These are phyloP conservation scores for Cathartes aura DNA, from an alignment of 2,113 vertebrate genomes.

Conservation along the genomic window DNA sequence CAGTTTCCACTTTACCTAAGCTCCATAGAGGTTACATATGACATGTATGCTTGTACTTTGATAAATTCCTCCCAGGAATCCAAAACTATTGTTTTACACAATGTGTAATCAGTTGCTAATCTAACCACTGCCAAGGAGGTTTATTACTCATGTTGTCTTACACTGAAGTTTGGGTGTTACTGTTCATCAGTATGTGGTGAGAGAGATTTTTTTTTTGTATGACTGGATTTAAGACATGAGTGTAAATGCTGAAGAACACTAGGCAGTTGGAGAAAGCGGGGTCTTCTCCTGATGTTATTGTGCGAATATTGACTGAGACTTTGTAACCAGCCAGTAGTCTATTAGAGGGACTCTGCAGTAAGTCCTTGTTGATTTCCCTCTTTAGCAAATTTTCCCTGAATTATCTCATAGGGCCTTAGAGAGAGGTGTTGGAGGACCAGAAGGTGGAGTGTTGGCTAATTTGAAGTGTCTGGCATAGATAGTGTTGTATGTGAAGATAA, in stretches of 20 bases:
- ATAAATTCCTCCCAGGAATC: not conserved
- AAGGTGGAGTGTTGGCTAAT: not conserved
- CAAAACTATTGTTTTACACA: not conserved
- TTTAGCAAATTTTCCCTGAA: not conserved
- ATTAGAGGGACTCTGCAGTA: not conserved
- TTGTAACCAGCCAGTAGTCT: not conserved
- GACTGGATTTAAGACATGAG: not conserved
- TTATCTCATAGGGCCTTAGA: not conserved
- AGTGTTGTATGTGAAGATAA: not conserved
- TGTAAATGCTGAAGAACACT: not conserved
- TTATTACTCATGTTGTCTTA: rapidly evolving
- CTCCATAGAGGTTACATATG: not conserved
- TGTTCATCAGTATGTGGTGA: not conserved
- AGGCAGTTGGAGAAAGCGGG: not conserved
- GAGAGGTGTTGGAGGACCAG: not conserved
- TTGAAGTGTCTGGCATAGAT: not conserved
- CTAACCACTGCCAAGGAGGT: not conserved
- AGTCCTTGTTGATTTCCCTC: not conserved
- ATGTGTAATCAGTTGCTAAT: not conserved
- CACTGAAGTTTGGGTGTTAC: not conserved
- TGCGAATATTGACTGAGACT: not conserved
- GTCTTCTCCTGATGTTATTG: not conserved
- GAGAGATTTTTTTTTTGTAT: not conserved
- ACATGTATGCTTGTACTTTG: not conserved
- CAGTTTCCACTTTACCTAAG: not conserved